Evolutionary conservation across 2,797 vertebrate genomes (phyloP).

Genomic region (Acanthurus lineatus): DNA sequence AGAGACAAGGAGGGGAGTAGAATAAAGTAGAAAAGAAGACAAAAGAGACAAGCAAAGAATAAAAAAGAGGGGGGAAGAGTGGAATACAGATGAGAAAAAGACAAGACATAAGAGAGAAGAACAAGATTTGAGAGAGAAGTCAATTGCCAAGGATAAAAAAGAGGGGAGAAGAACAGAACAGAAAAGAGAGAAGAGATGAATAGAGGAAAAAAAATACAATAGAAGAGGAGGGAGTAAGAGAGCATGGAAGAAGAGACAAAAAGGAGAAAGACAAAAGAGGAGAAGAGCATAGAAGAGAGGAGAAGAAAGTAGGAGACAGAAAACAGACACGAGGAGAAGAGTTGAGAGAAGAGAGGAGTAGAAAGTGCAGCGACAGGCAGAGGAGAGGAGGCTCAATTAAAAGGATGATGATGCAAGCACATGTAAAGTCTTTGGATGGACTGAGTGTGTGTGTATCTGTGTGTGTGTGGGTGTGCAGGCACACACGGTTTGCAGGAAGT

Average conservation of each 20-base stretch:
- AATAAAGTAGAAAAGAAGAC: background rate
- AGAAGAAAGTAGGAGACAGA: too few species aligned
- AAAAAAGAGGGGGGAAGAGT: background rate
- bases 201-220: too few species aligned
- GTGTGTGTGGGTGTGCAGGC: constrained; percentile 14
- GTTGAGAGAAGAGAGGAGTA: constrained; percentile 1
- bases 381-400: constrained; percentile 67
- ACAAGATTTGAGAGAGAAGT: background rate
- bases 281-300: background rate
- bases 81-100: background rate
- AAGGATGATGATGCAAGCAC: constrained; percentile 76
- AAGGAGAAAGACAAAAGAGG: background rate
- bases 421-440: constrained; percentile 63
- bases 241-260: background rate
- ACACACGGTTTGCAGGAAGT: background rate
- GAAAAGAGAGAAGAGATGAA: too few species aligned
- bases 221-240: too few species aligned
- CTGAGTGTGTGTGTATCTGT: constrained; percentile 18
- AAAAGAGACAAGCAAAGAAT: background rate
- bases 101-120: background rate
- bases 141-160: too few species aligned
- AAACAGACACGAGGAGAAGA: background rate
- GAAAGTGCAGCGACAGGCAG: constrained; percentile 40
- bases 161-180: too few species aligned
- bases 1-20: background rate